phyloP scores from a whole-genome alignment of 2,888 invertebrate species.

The Stegophylla sp. region DNA sequence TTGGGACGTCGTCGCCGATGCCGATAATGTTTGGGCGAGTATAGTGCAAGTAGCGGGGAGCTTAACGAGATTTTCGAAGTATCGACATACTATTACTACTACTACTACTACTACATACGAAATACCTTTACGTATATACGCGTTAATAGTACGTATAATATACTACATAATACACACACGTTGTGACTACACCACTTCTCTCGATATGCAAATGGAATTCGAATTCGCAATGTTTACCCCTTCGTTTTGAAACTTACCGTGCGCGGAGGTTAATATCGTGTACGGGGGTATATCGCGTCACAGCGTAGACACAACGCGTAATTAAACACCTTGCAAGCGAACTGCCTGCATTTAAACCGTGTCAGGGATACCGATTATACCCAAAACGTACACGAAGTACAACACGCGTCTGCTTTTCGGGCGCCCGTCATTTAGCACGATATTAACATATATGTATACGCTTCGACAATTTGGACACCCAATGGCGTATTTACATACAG shows the following conservation, averaged over 20 bases:
- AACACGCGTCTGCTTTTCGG: no score
- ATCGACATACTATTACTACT: neutral
- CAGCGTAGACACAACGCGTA: neutral
- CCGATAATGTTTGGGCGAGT: neutral
- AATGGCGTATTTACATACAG: no score
- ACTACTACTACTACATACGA: no score
- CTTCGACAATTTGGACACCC: neutral
- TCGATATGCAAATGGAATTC: slow-evolving; percentile 22
- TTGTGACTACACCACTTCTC: neutral
- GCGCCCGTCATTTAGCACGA: neutral
- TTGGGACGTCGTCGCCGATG: neutral
- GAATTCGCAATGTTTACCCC: neutral
- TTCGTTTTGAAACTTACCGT: neutral
- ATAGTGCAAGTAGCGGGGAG: neutral
- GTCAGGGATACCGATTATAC: neutral
- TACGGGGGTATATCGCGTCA: neutral
- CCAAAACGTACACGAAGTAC: neutral
- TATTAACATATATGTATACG: neutral
- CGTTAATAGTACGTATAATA: no score
- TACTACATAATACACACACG: no score
- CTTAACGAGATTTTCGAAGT: slow-evolving; percentile 17
- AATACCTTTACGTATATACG: neutral
- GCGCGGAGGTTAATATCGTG: neutral
- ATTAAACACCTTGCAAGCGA: slow-evolving; percentile 32
- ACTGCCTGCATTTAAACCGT: neutral